Conservation (phyloP, 2,888 invertebrate genomes). For the Muscina levida region DNA sequence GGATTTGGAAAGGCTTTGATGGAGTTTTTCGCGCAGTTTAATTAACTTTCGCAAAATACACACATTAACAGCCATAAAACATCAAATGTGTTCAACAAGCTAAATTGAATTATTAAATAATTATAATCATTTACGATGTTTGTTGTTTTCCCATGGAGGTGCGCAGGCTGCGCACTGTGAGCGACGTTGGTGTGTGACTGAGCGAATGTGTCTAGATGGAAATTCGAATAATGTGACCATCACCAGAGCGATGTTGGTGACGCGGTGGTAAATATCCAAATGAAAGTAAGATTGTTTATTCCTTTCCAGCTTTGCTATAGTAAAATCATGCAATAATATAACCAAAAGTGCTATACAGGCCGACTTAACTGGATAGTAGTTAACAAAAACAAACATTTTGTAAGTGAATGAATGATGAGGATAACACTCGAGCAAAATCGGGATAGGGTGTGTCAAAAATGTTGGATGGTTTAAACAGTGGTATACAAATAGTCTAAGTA, state of each 20-base stretch:
- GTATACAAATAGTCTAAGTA: too few relatives aligned
- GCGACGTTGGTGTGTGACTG: background rate
- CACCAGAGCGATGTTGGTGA: background rate
- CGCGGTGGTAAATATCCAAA: background rate
- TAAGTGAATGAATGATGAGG: conserved; percentile 50
- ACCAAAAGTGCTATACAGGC: conserved; percentile 31
- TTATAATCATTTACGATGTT: conserved; percentile 31
- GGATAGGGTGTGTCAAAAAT: background rate
- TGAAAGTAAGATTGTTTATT: conserved; percentile 58
- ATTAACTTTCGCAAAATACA: conserved; percentile 39
- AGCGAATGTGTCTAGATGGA: conserved; percentile 5
- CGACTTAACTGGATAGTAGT: conserved; percentile 49
- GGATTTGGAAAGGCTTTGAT: conserved; percentile 1
- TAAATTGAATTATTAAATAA: conserved; percentile 63
- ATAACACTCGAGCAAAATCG: background rate
- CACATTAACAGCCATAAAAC: conserved; percentile 46
- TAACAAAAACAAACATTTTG: conserved; percentile 53
- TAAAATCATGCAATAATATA: conserved; percentile 24
- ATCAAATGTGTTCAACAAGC: conserved; percentile 62
- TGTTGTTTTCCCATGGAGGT: conserved; percentile 13
- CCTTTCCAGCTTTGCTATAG: conserved; percentile 39
- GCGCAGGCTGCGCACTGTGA: background rate
- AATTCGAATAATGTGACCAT: conserved; percentile 34
- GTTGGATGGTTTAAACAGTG: too few relatives aligned
- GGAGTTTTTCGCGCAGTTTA: conserved; percentile 8